A percentile compares a stretch with the other conserved stretches of the same genome.
Conservation (phyloP, 2,797 vertebrate species). For the Syngnathus rostellatus region DNA sequence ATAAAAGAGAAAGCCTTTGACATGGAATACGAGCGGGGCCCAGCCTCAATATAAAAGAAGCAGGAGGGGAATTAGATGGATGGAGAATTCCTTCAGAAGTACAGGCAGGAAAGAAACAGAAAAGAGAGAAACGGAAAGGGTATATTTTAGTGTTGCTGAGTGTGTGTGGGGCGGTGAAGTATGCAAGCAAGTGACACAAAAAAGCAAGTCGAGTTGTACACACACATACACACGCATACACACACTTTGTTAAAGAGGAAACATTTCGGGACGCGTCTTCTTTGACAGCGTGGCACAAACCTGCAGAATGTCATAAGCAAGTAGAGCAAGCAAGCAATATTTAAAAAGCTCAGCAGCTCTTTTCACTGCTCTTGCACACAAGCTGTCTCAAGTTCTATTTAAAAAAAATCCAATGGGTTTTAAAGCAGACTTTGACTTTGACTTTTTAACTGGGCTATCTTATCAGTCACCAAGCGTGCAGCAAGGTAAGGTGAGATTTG, state of each 20-base stretch:
- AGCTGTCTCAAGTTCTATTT: constrained; percentile 36
- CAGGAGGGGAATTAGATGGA: constrained; percentile 71
- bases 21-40: constrained; percentile 70
- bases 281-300: constrained; percentile 44
- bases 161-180: constrained; percentile 10
- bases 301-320: constrained; percentile 38
- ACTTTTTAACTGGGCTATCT: neutral
- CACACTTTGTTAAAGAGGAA: constrained; percentile 13
- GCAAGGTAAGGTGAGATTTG: neutral
- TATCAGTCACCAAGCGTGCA: neutral
- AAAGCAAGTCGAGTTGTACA: constrained; percentile 23
- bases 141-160: constrained; percentile 51
- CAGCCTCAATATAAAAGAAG: constrained; percentile 74
- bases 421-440: neutral
- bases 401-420: constrained; percentile 13
- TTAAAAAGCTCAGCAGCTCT: constrained; percentile 32
- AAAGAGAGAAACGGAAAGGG: constrained; percentile 53
- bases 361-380: constrained; percentile 10
- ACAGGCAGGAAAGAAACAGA: constrained; percentile 61
- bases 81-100: constrained; percentile 72
- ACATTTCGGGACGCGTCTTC: constrained; percentile 23
- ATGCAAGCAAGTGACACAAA: constrained; percentile 35
- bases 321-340: constrained; percentile 37
- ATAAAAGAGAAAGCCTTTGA: constrained; percentile 76
- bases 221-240: constrained; percentile 10